A percentile compares a stretch with the other conserved stretches of the same genome.
Conservation (phyloP, 2,797 vertebrate species). For the Poliocrania exsul region DNA sequence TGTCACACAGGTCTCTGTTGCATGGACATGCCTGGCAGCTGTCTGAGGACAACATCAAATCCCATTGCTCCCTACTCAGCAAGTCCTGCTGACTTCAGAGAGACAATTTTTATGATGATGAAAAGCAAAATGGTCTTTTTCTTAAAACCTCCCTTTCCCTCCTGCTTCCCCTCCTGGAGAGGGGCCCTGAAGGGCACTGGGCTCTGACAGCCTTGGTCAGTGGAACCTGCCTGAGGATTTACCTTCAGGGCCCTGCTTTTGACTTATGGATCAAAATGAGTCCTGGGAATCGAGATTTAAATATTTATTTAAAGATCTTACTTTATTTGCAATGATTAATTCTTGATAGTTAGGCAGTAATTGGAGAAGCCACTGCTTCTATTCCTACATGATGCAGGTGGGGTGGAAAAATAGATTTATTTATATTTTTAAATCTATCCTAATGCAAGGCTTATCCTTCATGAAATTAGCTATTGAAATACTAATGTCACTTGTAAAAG, state of each 20-base stretch:
- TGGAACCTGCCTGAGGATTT: background rate
- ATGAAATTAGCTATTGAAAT: background rate
- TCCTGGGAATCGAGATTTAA: background rate
- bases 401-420: background rate
- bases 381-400: background rate
- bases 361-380: background rate
- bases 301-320: background rate
- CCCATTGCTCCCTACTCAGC: background rate
- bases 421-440: background rate
- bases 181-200: background rate
- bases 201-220: background rate
- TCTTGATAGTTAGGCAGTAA: background rate
- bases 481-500: background rate
- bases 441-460: background rate
- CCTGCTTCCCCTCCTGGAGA: background rate
- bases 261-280: background rate
- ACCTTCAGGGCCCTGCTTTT: background rate
- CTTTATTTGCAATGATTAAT: background rate
- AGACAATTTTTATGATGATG: background rate
- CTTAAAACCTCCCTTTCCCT: rapidly evolving
- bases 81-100: background rate
- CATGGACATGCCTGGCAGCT: background rate
- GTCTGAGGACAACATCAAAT: background rate
- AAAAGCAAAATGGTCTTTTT: background rate
- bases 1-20: background rate